Evolutionary conservation across 1,140 invertebrate genomes (phyloP), one percentile per base, ranked within the genome.

Genomic region (Muscidifurax raptorellus): DNA sequence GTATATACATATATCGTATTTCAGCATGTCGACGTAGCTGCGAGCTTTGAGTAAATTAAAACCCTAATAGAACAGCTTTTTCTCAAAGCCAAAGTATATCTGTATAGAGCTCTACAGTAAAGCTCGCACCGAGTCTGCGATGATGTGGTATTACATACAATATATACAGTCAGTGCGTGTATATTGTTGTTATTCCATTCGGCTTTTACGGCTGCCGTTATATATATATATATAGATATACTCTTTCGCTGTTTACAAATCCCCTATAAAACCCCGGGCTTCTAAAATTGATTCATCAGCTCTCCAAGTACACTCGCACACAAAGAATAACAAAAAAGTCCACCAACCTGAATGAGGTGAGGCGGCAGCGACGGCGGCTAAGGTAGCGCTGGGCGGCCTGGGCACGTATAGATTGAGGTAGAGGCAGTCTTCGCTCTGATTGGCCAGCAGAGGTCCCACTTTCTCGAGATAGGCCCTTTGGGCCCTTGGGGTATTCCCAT

Each of bases 331-430:
- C 4, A n/a, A 59, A 22, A 59, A 59, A 59, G n/a, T 52, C 15
- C 47, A 80, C 66, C 7, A 13, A 80, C 64, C 32, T 52, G 79
- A n/a, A 28, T 80, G 79, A 15, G 36, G 25, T 10, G 64, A 40
- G 2, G 77, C 47, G 10, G 77, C 77, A 36, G n/a, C 22, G 18
- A 22, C 71, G 28, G 74, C 74, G 74, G 74, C 72, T 40, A 30
- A 27, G 22, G 25, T 10, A 0, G 47, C 7, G 15, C 72, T 44
- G n/a, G 88, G 87, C 72, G 94, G 94, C 88, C 95, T 95, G 86
- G 98, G 98, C 84, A 98, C 97, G 93, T 98, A 99, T 85, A 99
- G 95, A 93, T 99, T 99, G 88, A 99, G 95, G 92, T 99, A 99
- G 88, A 99, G 96, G 92, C 98, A 99, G 94, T 99, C 98, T 94